Evolutionary conservation across 2,113 vertebrate species (phyloP), one percentile per base, ranked within the genome.

Genomic region (Phalacrocorax pelagicus): DNA sequence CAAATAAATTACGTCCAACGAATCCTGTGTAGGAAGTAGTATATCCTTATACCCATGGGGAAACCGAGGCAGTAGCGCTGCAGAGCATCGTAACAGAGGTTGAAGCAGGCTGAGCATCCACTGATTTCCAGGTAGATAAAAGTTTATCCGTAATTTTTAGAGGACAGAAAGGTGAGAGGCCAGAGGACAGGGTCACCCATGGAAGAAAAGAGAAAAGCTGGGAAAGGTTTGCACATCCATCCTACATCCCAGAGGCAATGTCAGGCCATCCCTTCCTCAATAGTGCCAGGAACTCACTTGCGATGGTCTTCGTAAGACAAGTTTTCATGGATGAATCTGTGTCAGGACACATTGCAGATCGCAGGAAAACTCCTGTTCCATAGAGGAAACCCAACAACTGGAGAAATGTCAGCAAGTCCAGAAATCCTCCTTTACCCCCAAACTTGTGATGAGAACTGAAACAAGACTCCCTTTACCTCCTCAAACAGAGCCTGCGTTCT

Each of bases 281-380:
- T 0, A 40, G 21, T 11, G 52, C 57, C 4, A 10, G 42, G 55
- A 91, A 79, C 30, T 81, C 36, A 26, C 40, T 63, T 0, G 0
- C 15, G 73, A 47, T 19, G 29, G 32, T 78, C 59, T 63, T 72
- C 3, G 0, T 21, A 58, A 40, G 44, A 20, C 49, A 66, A 54
- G 10, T 79, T 85, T 72, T 57, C 81, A 59, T 1, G 13, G 57
- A 61, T 49, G 36, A 47, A 80, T 57, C 87, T 10, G 16, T 34
- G 12, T 46, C 69, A 47, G 83, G 83, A 63, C 65, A 52, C 34
- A 10, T 1, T 42, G 70, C 70, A 94, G 74, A 69, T 12, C 52
- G 52, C 51, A 54, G 59, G 22, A 59, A 42, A 83, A 29, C 47
- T 92, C 49, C 55, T 42, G 3, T 26, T 96, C 77, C 77, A 9